Evolutionary conservation across 2,888 invertebrate species (phyloP).

Genomic region (Chelonus formosanus): DNA sequence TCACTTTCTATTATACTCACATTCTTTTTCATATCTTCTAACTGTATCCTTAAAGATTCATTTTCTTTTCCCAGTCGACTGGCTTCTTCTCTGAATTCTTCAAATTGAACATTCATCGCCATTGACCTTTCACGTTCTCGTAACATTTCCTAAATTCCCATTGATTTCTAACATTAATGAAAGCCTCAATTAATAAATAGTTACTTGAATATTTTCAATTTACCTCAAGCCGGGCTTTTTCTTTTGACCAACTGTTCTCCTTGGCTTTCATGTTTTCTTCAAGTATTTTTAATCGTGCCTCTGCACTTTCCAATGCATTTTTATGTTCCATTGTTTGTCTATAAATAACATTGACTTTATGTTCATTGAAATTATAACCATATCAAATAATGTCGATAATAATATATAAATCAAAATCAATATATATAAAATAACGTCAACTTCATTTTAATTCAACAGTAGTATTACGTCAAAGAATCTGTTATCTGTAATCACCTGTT

Average conservation of each 20-base stretch:
- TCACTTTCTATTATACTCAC: conserved; percentile 52
- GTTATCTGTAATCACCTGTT: conserved; percentile 68
- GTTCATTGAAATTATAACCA: too few species aligned
- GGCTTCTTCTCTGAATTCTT: conserved; percentile 79
- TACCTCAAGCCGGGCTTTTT: conserved; percentile 65
- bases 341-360: conserved; percentile 44
- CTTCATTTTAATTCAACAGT: neutral
- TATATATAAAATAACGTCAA: conserved; percentile 27
- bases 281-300: conserved; percentile 73
- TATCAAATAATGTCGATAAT: neutral
- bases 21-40: conserved; percentile 76
- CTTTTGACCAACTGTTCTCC: conserved; percentile 77
- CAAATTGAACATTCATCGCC: conserved; percentile 70
- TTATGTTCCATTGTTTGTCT: conserved; percentile 73
- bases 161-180: neutral
- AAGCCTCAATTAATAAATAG: conserved; percentile 7
- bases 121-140: conserved; percentile 51
- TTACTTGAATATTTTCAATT: neutral
- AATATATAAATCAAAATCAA: conserved; percentile 21
- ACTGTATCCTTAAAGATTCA: conserved; percentile 75
- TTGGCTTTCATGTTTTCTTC: conserved; percentile 73
- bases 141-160: conserved; percentile 49
- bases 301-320: conserved; percentile 71
- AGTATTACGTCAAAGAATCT: neutral
- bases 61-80: conserved; percentile 75